phyloP scores from a whole-genome alignment of 2,113 vertebrate genomes.

The Loxodonta africana region DNA sequence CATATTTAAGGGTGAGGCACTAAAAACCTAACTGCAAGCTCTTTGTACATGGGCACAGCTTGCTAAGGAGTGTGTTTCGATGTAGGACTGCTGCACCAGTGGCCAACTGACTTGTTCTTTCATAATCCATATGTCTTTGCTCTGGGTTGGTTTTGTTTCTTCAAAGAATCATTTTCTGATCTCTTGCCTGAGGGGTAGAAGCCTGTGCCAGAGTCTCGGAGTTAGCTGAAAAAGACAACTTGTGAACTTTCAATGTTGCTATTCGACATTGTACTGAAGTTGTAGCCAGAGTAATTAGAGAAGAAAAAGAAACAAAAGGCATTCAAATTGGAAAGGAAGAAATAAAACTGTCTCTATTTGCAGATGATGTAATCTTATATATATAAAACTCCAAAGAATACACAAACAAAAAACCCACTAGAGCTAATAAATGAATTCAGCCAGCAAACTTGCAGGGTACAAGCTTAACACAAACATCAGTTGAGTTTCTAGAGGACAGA shows the following conservation, averaged over 20 bases:
- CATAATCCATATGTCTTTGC: background rate
- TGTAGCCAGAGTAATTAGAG: background rate
- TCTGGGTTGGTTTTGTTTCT: background rate
- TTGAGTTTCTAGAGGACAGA: background rate
- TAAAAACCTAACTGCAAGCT: background rate
- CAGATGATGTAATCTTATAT: background rate
- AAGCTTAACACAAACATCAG: background rate
- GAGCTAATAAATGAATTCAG: background rate
- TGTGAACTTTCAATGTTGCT: background rate
- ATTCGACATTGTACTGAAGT: background rate
- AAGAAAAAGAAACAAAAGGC: background rate
- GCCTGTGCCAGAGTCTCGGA: background rate
- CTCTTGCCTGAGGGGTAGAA: background rate
- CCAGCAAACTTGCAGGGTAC: background rate
- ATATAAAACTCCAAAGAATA: background rate
- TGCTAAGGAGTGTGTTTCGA: background rate
- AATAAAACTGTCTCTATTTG: background rate
- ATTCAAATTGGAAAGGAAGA: background rate
- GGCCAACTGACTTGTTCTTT: background rate
- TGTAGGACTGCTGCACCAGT: background rate
- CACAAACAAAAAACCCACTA: background rate
- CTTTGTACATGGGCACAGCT: background rate
- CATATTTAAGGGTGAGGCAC: background rate
- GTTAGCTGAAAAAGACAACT: conserved; percentile 14
- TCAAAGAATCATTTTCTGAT: conserved; percentile 5